Evolutionary conservation across 2,888 invertebrate species (phyloP), one percentile per base, ranked within the genome.

Genomic region (Phyto melanocephala): DNA sequence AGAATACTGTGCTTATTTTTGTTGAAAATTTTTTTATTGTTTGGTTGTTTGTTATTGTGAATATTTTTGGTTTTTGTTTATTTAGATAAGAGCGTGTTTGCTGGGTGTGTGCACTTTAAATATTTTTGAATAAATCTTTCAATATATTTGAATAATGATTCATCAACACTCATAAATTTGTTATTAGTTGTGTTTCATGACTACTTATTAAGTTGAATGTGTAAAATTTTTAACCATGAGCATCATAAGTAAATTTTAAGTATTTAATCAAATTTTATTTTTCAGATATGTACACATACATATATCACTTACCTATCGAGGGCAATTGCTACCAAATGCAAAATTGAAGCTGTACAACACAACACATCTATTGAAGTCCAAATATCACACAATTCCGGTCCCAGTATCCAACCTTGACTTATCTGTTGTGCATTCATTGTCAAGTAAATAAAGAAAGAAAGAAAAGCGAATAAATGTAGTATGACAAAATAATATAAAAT

Each of bases 311-410:
- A 95, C 95, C 98, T 95, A 92, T 99, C 98, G 86, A 98, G 94
- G 83, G 99, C 98, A 88, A 99, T 98, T 87, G 98, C 97, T 86
- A 99, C 97, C 84, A 99, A 94, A 92, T 99, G 99, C 87, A 99
- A 93, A 90, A 99, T 98, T 86, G 98, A 97, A 70, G 98, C 96
- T 35, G 99, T 98, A 91, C 99, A 99, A 92, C 98, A 91, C 15
- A 99, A 94, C 13, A 99, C 98, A 92, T 99, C 99, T 87, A 97
- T 96, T 60, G 97, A 97, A 28, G 98, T 98, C 98, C 98, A 99
- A 94, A 98, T 96, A 92, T 98, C 98, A 91, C 99, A 98, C 77
- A 97, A 93, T 88, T 95, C 96, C 45, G 97, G 95, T 28, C 98
- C 98, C 89, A 98, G 93, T 88, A 95, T 95, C 98, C 98, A 98